Base-by-base conservation (phyloP, 2,888 invertebrate species). In the Labia minor region DNA sequence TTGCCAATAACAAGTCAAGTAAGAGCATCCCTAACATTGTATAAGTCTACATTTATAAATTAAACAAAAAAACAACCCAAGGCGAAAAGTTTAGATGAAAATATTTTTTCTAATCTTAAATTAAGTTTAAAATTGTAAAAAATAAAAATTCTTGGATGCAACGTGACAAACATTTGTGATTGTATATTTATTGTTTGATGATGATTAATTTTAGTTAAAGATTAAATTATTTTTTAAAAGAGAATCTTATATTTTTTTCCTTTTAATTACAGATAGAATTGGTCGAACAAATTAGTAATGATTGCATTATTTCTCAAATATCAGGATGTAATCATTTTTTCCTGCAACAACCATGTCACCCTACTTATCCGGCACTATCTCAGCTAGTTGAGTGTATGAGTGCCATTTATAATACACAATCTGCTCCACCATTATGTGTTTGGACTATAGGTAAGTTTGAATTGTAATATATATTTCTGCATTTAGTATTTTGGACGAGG, bases 331-430 rank as follows among this genome's bases (percentile, higher is more conserved):
- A 89, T 62, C 94, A 95, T 77, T 83, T 98, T 76, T 98, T 97
- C 81, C 83, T 99, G 68, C 97, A 97, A 78, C 91, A 95, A 78
- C 95, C 95, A 1, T 87, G 93, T 68, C 97, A 98, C 81, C 96
- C 97, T 4, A 88, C 95, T 62, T 95, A 89, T 81, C 90, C 90
- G 18, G 86, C 88, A 68, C 83, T 97, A 72, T 86, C 88, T 74
- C 81, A 88, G 69, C 83, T 96, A 72, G 91, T 90, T 77, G 83
- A 84, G 72, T 87, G 84, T 76, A 93, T 98, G 89, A 88, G 86
- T 72, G 81, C 83, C 69, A 88, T 89, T 70, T 98, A 98, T 79
- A 84, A 85, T 70, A 84, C 84, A 72, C 84, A 86, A 67, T 87
- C 87, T 70, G 86, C 92, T 62, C 95, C 97, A 37, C 78, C 85